Evolutionary conservation across 2,888 invertebrate species (phyloP), one percentile per base, ranked within the genome.

Genomic region (Vanessa cardui): DNA sequence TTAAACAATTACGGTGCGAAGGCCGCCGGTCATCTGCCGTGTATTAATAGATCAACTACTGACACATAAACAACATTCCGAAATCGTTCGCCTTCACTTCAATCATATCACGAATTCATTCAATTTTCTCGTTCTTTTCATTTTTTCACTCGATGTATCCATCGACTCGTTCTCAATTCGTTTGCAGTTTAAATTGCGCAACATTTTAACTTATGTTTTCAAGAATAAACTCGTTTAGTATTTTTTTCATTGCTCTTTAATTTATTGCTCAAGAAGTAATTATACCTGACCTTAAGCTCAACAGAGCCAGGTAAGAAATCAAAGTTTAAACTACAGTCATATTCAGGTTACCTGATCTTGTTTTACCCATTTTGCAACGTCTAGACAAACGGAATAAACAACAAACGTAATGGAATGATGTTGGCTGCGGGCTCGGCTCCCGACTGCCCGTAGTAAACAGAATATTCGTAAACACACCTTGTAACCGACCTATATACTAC

Each of bases 1-100:
- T 54, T 45, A 60, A 52, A 21, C 65, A 33, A 54, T 65, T 61
- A 61, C 60, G 20, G 39, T n/a, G 50, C 59, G 60, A 39, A 39
- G 54, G 47, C 20, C 66, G 61, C 54, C 60, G 65, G 54, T 66
- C 66, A 66, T 66, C 66, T 60, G 65, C 47, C 47, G 60, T 31
- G 46, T 66, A 66, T 61, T 47, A 61, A 66, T 66, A 66, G 61
- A 60, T 45, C 33, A 6, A 65, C 21, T 21, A 21, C 60, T 46
- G 50, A 46, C 46, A 54, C 12, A 39, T 54, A 60, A 65, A 65
- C 59, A 54, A 65, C 65, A 18, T 50, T 33, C 44, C 18, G 1
- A 52, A 65, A 46, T 54, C 16, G 46, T 50, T 59, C 18, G 44
- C 54, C 52, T 60, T 65, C 60, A 47, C 46, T 60, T 49, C 58